These are phyloP conservation scores for Euglossa dilemma DNA, from an alignment of 1,140 invertebrate species.

Conservation along the genomic window DNA sequence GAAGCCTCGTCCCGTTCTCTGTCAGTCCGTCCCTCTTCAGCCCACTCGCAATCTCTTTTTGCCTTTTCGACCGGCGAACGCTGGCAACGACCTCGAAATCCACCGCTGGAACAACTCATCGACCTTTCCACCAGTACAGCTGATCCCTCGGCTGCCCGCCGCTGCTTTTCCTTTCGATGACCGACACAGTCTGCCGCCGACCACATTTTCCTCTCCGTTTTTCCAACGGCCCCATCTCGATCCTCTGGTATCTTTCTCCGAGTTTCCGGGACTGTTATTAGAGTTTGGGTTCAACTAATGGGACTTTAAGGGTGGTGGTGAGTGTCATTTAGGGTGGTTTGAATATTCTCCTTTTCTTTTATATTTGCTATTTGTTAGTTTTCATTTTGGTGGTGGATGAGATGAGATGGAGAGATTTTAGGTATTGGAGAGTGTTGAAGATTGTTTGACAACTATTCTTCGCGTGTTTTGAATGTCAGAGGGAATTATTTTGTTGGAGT, in stretches of 20 bases:
- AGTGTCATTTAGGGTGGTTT: too few relatives aligned
- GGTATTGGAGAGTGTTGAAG: too few relatives aligned
- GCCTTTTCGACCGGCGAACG: constrained; percentile 51
- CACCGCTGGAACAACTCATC: constrained; percentile 53
- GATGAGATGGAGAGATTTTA: too few relatives aligned
- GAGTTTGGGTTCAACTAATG: too few relatives aligned
- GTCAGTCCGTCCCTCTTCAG: constrained; percentile 20
- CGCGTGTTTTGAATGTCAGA: too few relatives aligned
- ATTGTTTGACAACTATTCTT: too few relatives aligned
- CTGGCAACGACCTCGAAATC: constrained; percentile 62
- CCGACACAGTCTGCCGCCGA: not conserved
- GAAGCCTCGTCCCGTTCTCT: not conserved
- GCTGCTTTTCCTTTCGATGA: constrained; percentile 40
- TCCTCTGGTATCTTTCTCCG: not conserved
- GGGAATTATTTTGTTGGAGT: too few relatives aligned
- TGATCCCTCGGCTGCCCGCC: not conserved
- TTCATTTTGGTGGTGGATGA: too few relatives aligned
- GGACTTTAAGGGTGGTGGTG: too few relatives aligned
- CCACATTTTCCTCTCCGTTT: not conserved
- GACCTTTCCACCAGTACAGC: constrained; percentile 54
- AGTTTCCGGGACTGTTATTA: too few relatives aligned
- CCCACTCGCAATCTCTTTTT: constrained; percentile 47
- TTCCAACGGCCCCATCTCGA: not conserved
- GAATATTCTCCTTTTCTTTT: too few relatives aligned
- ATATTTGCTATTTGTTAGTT: too few relatives aligned